Evolutionary conservation across 53 echinoderm and acorn worm species (phyloP).

Genomic region (Mesocentrotus franciscanus): DNA sequence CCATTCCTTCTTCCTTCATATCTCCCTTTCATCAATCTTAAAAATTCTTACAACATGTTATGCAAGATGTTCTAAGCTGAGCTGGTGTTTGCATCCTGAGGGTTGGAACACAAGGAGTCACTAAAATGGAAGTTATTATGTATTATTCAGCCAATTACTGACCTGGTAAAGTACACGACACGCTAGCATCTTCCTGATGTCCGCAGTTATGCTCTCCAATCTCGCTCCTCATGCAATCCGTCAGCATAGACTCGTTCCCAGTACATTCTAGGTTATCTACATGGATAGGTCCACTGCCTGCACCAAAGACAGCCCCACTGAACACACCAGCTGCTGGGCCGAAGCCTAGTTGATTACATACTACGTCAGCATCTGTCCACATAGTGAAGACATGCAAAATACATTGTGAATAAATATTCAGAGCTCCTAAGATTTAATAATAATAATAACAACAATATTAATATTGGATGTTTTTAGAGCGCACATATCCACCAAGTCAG

Average conservation of each 20-base stretch:
- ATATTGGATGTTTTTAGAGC: too few species aligned
- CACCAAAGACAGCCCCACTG: slow-evolving; percentile 17
- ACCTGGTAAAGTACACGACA: slow-evolving; percentile 53
- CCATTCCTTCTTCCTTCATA: too few species aligned
- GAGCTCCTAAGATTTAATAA: too few species aligned
- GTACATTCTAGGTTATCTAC: slow-evolving; percentile 36
- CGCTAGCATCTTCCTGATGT: slow-evolving; percentile 33
- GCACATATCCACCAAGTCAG: too few species aligned
- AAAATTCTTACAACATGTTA: too few species aligned
- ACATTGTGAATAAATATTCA: too few species aligned
- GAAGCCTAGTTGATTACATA: slow-evolving; percentile 53
- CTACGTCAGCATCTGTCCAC: slow-evolving; percentile 52
- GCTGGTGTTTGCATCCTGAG: too few species aligned
- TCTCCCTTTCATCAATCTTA: too few species aligned
- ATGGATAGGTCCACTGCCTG: slow-evolving; percentile 49
- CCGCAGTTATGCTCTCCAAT: slow-evolving; percentile 37
- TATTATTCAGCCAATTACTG: neutral
- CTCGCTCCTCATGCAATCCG: neutral
- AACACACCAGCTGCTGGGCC: slow-evolving; percentile 53
- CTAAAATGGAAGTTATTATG: too few species aligned
- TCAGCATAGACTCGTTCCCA: slow-evolving; percentile 11
- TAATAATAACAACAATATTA: too few species aligned
- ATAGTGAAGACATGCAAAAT: neutral
- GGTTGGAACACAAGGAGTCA: too few species aligned
- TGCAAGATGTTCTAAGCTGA: too few species aligned